Evolutionary conservation across 2,113 vertebrate species (phyloP).

Genomic region (Setophaga coronata): DNA sequence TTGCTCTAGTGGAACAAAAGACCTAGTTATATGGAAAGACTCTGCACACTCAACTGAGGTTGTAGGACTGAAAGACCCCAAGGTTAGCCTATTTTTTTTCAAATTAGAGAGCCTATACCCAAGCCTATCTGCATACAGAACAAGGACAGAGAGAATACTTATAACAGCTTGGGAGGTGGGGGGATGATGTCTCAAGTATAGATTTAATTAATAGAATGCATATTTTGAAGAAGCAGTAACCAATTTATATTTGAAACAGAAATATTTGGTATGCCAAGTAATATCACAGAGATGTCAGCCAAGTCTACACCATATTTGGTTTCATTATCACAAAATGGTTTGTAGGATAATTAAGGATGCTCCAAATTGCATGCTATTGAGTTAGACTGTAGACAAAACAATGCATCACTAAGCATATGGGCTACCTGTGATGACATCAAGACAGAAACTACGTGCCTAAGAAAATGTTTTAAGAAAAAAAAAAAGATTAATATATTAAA

Average conservation of each 20-base stretch:
- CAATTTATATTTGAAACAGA: constrained; percentile 41
- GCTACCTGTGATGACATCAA: constrained; percentile 40
- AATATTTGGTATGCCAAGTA: constrained; percentile 32
- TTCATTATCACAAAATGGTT: constrained; percentile 42
- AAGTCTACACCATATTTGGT: constrained; percentile 36
- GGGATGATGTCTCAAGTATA: not conserved
- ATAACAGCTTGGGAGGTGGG: not conserved
- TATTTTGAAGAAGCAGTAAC: constrained; percentile 40
- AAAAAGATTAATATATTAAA: not conserved
- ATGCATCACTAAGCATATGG: not conserved
- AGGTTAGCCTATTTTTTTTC: not conserved
- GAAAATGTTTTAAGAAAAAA: not conserved
- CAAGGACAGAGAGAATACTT: not conserved
- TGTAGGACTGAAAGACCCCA: constrained; percentile 27
- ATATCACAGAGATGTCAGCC: constrained; percentile 23
- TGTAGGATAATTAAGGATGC: constrained; percentile 43
- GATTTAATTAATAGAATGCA: constrained; percentile 27
- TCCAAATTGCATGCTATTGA: constrained; percentile 36
- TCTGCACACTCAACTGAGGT: not conserved
- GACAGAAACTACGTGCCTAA: not conserved
- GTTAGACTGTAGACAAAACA: constrained; percentile 38
- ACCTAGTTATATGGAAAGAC: not conserved
- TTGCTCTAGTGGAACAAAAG: constrained; percentile 48
- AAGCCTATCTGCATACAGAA: not conserved
- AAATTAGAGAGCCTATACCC: not conserved